phyloP scores from a whole-genome alignment of 2,113 vertebrate genomes.

The Malurus alboscapulatus region DNA sequence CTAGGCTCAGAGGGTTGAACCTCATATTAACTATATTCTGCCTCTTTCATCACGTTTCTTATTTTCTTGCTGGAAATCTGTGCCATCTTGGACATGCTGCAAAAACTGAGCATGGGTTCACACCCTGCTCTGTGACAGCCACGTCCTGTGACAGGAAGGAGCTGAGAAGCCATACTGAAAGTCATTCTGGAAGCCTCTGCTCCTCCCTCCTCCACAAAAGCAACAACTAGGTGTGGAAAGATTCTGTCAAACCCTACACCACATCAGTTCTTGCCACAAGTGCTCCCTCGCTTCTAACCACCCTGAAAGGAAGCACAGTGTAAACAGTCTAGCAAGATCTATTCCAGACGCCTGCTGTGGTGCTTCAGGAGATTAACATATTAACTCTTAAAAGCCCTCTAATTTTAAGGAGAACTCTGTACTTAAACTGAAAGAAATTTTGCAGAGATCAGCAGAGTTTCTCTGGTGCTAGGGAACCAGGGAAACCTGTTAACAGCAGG shows the following conservation, averaged over 20 bases:
- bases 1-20: background rate
- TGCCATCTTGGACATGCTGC: background rate
- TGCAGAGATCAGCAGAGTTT: slow-evolving; percentile 22
- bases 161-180: background rate
- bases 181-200: background rate
- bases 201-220: background rate
- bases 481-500: slow-evolving; percentile 29
- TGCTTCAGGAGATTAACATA: background rate
- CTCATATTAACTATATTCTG: background rate
- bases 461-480: background rate
- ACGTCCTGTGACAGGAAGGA: background rate
- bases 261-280: slow-evolving; percentile 31
- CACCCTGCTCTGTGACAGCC: background rate
- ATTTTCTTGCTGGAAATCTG: background rate
- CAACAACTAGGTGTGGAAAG: slow-evolving; percentile 42
- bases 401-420: slow-evolving; percentile 22
- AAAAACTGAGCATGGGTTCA: background rate
- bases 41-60: background rate
- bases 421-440: background rate
- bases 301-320: background rate
- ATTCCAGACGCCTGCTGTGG: slow-evolving; percentile 16
- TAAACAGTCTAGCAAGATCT: slow-evolving; percentile 15
- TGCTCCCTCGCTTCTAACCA: background rate
- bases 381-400: slow-evolving; percentile 35
- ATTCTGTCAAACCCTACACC: slow-evolving; percentile 11